Percentiles rank a stretch among this genome's conserved stretches.
phyloP scores from a whole-genome alignment of 2,113 vertebrate genomes.

The Callorhinus ursinus region DNA sequence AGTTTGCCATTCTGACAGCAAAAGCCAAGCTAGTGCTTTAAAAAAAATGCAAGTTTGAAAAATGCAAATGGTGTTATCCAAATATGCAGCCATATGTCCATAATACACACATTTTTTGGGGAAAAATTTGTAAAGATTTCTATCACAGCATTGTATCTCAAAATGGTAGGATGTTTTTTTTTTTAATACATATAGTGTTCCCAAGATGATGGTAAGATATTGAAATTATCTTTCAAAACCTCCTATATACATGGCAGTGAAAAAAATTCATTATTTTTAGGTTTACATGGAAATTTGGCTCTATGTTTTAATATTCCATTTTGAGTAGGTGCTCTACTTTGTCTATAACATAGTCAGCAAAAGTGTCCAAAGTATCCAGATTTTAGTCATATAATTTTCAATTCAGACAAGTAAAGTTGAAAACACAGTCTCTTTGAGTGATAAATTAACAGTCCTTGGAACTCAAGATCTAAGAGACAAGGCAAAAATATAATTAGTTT shows the following conservation, averaged over 20 bases:
- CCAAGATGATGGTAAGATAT: constrained; percentile 69
- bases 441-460: constrained; percentile 67
- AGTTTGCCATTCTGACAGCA: constrained; percentile 89
- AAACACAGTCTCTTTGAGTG: constrained; percentile 68
- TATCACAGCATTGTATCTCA: constrained; percentile 85
- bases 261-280: constrained; percentile 73
- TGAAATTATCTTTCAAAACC: constrained; percentile 79
- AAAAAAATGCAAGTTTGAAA: constrained; percentile 90
- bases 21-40: constrained; percentile 89
- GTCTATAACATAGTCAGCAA: constrained; percentile 61
- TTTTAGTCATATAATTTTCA: constrained; percentile 69
- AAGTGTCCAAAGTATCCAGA: constrained; percentile 51
- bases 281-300: constrained; percentile 67
- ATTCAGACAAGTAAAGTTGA: constrained; percentile 69
- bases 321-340: constrained; percentile 60
- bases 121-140: constrained; percentile 86
- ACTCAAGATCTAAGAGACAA: constrained; percentile 70
- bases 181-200: constrained; percentile 63
- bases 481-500: constrained; percentile 81
- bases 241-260: constrained; percentile 67
- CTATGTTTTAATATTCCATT: constrained; percentile 65
- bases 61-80: constrained; percentile 92
- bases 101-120: constrained; percentile 85
- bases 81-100: constrained; percentile 92
- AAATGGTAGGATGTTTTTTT: constrained; percentile 80